Percentiles rank a stretch among this genome's conserved stretches.
Conservation (phyloP, 1,140 invertebrate species). For the Papilio helenus region DNA sequence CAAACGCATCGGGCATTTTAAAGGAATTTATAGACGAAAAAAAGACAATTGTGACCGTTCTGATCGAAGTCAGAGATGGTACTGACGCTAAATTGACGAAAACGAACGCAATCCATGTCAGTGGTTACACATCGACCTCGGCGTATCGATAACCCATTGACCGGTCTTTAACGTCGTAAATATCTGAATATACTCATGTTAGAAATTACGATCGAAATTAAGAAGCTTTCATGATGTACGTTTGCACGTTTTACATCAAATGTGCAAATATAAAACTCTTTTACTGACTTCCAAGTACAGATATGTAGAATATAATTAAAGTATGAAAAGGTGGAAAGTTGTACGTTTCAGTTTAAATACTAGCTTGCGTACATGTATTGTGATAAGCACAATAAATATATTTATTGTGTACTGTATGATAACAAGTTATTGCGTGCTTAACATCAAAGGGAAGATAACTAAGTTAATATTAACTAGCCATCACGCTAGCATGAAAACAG, state of each 20-base stretch:
- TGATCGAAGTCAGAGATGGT: neutral
- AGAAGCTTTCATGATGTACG: neutral
- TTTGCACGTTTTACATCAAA: conserved; percentile 4
- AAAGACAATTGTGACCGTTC: conserved; percentile 8
- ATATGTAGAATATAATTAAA: neutral
- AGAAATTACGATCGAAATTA: neutral
- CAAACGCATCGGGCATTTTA: conserved; percentile 78
- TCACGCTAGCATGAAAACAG: neutral
- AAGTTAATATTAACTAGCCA: neutral
- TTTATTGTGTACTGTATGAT: conserved; percentile 1
- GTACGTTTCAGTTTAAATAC: neutral
- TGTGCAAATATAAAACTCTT: neutral
- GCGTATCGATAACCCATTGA: conserved; percentile 66
- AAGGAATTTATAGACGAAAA: conserved; percentile 39
- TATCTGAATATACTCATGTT: conserved; percentile 38
- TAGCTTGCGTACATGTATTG: neutral
- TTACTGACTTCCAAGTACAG: neutral
- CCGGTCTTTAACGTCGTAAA: conserved; percentile 68
- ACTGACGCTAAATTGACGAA: conserved; percentile 28
- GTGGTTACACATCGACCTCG: conserved; percentile 58
- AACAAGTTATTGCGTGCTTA: neutral
- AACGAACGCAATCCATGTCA: conserved; percentile 47
- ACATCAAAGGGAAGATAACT: neutral
- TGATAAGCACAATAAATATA: neutral
- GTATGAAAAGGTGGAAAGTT: neutral